Evolutionary conservation across 2,113 vertebrate species (phyloP).

Genomic region (Tursiops truncatus): DNA sequence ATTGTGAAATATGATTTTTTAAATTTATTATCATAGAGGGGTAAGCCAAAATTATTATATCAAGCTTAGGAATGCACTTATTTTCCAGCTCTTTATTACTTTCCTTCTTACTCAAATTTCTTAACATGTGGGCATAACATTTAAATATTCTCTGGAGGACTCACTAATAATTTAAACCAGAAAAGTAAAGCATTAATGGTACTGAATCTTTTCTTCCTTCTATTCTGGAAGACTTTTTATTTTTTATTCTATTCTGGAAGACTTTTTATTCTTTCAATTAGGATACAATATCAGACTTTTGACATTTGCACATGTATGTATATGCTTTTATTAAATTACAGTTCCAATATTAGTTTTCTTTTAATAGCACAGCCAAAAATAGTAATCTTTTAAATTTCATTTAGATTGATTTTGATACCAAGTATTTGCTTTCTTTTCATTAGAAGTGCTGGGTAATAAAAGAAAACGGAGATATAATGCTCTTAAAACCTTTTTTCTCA

Average conservation of each 20-base stretch:
- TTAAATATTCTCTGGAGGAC: background rate
- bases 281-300: background rate
- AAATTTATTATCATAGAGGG: background rate
- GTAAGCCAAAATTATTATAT: constrained; percentile 11
- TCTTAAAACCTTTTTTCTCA: background rate
- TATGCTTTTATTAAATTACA: background rate
- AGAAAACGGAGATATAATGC: background rate
- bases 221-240: background rate
- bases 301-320: background rate
- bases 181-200: background rate
- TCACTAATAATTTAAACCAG: background rate
- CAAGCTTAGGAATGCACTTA: background rate
- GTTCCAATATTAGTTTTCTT: background rate
- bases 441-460: background rate
- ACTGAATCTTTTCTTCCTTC: background rate
- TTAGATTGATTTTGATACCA: background rate
- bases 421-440: background rate
- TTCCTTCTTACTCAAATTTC: background rate
- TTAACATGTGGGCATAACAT: background rate
- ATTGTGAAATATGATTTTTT: background rate
- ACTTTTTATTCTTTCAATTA: background rate
- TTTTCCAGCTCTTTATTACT: background rate
- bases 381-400: background rate
- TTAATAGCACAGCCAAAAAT: background rate
- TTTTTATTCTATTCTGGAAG: background rate